Evolutionary conservation across 1,140 invertebrate genomes (phyloP).

Genomic region (Pogonus chalceus): DNA sequence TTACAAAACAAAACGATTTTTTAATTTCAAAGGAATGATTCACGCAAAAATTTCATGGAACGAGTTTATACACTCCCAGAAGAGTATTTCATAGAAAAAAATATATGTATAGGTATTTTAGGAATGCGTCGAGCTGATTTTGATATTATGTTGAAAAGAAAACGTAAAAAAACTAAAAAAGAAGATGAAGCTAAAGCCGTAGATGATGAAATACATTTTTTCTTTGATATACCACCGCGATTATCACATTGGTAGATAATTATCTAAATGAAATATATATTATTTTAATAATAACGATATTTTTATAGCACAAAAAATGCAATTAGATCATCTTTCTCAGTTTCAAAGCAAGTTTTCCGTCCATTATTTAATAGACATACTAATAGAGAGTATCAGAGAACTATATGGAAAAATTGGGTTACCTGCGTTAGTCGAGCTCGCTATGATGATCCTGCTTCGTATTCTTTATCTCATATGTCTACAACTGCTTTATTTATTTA

Average conservation of each 20-base stretch:
- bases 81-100: conserved; percentile 22
- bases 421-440: too few species aligned
- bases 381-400: too few species aligned
- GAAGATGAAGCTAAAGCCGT: not conserved
- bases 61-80: conserved; percentile 28
- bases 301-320: not conserved
- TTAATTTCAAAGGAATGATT: conserved; percentile 16
- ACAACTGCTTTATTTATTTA: not conserved
- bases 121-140: conserved; percentile 26
- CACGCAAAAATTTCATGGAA: conserved; percentile 25
- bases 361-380: too few species aligned
- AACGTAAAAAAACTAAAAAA: not conserved
- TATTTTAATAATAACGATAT: not conserved
- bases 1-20: not conserved
- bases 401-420: too few species aligned
- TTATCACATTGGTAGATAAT: conserved; percentile 1
- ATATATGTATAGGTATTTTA: conserved; percentile 30
- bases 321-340: not conserved
- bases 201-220: not conserved
- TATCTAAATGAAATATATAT: not conserved
- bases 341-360: too few species aligned
- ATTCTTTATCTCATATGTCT: not conserved
- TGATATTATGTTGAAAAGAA: conserved; percentile 25
- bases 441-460: too few species aligned
- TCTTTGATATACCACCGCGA: conserved; percentile 11